Evolutionary conservation across 2,888 invertebrate genomes (phyloP).

Genomic region (Osedax frankpressi): DNA sequence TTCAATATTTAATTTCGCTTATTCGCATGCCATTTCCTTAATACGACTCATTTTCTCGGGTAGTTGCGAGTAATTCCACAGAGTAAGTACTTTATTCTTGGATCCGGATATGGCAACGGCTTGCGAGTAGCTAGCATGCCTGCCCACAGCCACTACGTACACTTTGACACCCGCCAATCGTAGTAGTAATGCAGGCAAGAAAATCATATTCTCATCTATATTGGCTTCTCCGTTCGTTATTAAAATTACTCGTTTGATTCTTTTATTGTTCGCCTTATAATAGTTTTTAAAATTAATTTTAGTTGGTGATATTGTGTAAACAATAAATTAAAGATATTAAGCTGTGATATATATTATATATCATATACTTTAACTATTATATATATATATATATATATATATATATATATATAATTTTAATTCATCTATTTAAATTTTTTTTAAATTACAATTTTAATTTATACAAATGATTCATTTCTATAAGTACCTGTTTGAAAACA

Average conservation of each 20-base stretch:
- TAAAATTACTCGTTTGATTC: background rate
- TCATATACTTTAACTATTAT: background rate
- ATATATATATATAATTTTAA: background rate
- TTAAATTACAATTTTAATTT: background rate
- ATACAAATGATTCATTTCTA: background rate
- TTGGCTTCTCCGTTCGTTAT: background rate
- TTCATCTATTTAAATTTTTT: background rate
- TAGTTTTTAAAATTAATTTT: background rate
- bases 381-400: background rate
- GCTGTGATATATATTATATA: background rate
- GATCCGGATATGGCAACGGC: background rate
- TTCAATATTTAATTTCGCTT: background rate
- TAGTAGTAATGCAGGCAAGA: background rate
- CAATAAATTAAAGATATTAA: background rate
- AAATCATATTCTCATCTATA: background rate
- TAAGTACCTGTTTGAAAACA: background rate
- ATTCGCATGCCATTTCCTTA: background rate
- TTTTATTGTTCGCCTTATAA: background rate
- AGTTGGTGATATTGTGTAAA: background rate
- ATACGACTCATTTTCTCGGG: background rate
- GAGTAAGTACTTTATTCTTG: background rate
- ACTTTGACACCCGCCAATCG: background rate
- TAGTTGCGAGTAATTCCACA: background rate
- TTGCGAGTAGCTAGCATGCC: background rate
- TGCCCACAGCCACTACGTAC: background rate